A percentile compares a stretch with the other conserved stretches of the same genome.
Conservation (phyloP, 1,140 invertebrate genomes). For the Bombus pascuorum region DNA sequence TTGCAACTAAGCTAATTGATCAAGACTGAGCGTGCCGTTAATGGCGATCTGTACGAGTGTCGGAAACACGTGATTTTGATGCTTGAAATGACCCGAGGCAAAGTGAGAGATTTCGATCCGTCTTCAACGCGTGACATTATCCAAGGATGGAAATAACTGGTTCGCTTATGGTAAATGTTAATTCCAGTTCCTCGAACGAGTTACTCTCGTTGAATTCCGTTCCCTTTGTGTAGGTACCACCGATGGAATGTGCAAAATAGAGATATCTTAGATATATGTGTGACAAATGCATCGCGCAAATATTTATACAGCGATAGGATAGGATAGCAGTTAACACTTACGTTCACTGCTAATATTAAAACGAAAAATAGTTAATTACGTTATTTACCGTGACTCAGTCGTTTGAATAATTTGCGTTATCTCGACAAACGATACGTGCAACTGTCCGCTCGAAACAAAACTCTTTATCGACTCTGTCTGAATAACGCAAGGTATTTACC, state of each 20-base stretch:
- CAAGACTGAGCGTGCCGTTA: slow-evolving; percentile 55
- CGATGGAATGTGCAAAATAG: background rate
- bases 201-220: background rate
- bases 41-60: slow-evolving; percentile 36
- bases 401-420: slow-evolving; percentile 36
- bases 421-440: slow-evolving; percentile 25
- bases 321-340: background rate
- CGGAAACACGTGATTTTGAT: slow-evolving; percentile 57
- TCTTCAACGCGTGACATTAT: slow-evolving; percentile 5
- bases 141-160: slow-evolving; percentile 25
- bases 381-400: slow-evolving; percentile 34
- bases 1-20: slow-evolving; percentile 63
- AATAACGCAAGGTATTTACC: background rate
- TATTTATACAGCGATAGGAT: background rate
- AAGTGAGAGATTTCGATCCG: slow-evolving; percentile 46
- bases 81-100: slow-evolving; percentile 3
- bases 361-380: slow-evolving; percentile 10
- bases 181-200: background rate
- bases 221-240: background rate
- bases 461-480: background rate
- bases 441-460: background rate
- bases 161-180: background rate
- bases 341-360: slow-evolving; percentile 20
- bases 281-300: background rate
- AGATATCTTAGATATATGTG: background rate